Evolutionary conservation across 2,113 vertebrate species (phyloP).

Genomic region (Argyrosomus japonicus): DNA sequence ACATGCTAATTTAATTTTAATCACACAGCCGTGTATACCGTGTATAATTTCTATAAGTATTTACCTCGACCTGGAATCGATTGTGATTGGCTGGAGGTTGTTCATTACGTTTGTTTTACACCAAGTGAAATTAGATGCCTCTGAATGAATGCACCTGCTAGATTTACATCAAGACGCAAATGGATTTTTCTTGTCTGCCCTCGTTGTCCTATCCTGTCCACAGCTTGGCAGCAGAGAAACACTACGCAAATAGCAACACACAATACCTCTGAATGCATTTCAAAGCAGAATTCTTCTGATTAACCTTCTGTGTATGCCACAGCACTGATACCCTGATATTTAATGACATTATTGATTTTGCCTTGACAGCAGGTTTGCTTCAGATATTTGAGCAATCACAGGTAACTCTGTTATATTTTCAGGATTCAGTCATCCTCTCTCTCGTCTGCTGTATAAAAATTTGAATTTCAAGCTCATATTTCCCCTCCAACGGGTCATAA

Average conservation of each 20-base stretch:
- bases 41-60: neutral
- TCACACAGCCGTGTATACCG: neutral
- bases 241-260: neutral
- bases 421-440: slow-evolving; percentile 5
- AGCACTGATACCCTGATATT: slow-evolving; percentile 17
- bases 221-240: slow-evolving; percentile 13
- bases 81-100: slow-evolving; percentile 26
- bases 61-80: slow-evolving; percentile 1
- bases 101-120: slow-evolving; percentile 31
- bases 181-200: neutral
- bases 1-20: slow-evolving; percentile 9
- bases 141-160: slow-evolving; percentile 25
- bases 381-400: slow-evolving; percentile 28
- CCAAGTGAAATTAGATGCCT: slow-evolving; percentile 16
- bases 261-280: neutral
- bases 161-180: slow-evolving; percentile 8
- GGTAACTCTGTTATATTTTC: slow-evolving; percentile 17
- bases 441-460: slow-evolving; percentile 21
- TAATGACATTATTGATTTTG: slow-evolving; percentile 44
- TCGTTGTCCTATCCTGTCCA: slow-evolving; percentile 1
- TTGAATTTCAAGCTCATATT: slow-evolving; percentile 48
- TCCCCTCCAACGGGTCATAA: slow-evolving; percentile 17
- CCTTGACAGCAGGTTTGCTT: slow-evolving; percentile 25
- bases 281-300: slow-evolving; percentile 19
- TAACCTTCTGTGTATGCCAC: slow-evolving; percentile 18